Base-by-base conservation (phyloP, 1,140 invertebrate genomes). In the Tetramorium parvispinum region DNA sequence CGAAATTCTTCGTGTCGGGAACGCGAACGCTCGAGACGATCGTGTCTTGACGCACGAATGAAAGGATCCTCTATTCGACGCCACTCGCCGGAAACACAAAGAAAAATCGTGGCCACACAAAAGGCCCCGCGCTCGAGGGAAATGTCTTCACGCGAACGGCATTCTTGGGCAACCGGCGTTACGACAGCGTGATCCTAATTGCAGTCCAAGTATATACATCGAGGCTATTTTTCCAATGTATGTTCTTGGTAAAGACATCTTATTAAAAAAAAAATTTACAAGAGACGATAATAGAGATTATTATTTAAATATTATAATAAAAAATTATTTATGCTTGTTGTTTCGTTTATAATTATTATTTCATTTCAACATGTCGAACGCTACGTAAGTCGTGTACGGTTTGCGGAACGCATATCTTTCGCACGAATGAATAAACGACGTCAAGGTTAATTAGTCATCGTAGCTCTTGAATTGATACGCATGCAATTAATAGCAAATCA, bases 51-150 rank as follows among this genome's bases (percentile, higher is more conserved):
- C 24, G 27, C 32, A 82, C 53, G 40, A 73, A 73, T 73, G 66
- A 82, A 82, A 82, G 51, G 79, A 83, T 75, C 53, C n/a, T 75
- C 68, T 75, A 73, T 73, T 46, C 46, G 75, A 43, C 57, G 71
- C 43, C 46, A 65, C 57, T 81, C 46, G 18, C 51, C 27, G 75
- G 57, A 79, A 81, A 85, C 75, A 65, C 83, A 83, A 83, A 73
- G 53, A 82, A 46, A 82, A 82, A 57, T 81, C 77, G n/a, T 81
- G 63, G n/a, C 51, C 55, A 40, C 40, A 73, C 53, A 46, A 73
- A 59, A 57, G 65, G 6, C 43, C 27, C 61, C 11, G 59, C 77
- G 32, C 27, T 51, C 59, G 49, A 24, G 46, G 32, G 49, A 68
- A 70, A 55, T 63, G 46, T 55, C 55, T 83, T 73, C 68, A 70